Percentiles rank a stretch among this genome's conserved stretches.
These are phyloP conservation scores for Xyrichtys novacula DNA, from an alignment of 2,797 vertebrate species.

Conservation along the genomic window DNA sequence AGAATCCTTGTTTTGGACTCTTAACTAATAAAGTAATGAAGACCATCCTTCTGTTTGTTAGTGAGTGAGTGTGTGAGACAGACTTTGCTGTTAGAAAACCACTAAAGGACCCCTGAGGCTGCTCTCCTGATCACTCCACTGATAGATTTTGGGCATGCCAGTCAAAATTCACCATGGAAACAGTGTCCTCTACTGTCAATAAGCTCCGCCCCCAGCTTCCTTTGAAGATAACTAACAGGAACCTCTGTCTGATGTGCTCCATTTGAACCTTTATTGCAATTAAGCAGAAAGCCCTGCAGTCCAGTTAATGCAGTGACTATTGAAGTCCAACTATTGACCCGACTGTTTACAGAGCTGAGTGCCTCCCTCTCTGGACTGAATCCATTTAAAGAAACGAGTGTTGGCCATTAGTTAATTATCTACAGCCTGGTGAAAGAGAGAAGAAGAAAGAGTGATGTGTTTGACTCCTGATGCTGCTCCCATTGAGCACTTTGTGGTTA, in stretches of 20 bases:
- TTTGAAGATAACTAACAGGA: neutral
- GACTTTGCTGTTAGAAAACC: neutral
- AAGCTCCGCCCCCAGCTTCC: neutral
- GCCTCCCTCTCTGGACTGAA: constrained; percentile 25
- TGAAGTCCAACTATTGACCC: constrained; percentile 43
- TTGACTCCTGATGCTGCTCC: constrained; percentile 6
- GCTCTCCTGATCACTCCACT: neutral
- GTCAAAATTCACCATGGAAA: neutral
- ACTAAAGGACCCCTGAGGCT: neutral
- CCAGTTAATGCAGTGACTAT: constrained; percentile 31
- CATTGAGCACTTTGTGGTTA: constrained; percentile 9
- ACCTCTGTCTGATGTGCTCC: constrained; percentile 3
- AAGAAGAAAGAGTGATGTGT: constrained; percentile 14
- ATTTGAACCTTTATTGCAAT: neutral
- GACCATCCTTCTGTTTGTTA: neutral
- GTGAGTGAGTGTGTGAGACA: neutral
- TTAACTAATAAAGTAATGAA: too few species aligned
- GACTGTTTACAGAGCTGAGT: constrained; percentile 41
- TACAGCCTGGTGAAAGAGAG: constrained; percentile 35
- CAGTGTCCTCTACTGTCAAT: too few species aligned
- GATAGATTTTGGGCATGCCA: constrained; percentile 1
- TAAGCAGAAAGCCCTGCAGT: constrained; percentile 19
- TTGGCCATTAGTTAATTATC: constrained; percentile 68
- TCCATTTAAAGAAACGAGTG: neutral
- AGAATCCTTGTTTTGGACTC: too few species aligned